These are phyloP conservation scores for Meda fulgida DNA, from an alignment of 2,797 vertebrate species.

Conservation along the genomic window DNA sequence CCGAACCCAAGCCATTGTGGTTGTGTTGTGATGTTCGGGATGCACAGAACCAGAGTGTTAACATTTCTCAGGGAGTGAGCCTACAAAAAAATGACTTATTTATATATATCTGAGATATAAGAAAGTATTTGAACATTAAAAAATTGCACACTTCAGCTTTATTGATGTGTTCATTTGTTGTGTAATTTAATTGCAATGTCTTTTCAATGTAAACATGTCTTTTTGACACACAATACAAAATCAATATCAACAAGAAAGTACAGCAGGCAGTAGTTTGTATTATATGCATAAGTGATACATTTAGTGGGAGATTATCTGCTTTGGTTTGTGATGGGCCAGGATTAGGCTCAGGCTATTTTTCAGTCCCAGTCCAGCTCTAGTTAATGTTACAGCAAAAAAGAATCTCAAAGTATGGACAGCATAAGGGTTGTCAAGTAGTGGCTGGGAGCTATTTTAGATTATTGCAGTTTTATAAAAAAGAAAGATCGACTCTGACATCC, in stretches of 20 bases:
- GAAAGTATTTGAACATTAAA: not conserved
- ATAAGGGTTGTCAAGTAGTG: conserved; percentile 15
- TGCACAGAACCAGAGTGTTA: not conserved
- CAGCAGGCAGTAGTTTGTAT: conserved; percentile 3
- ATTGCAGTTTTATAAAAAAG: conserved; percentile 16
- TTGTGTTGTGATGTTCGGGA: not conserved
- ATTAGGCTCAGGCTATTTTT: not conserved
- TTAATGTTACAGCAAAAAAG: conserved; percentile 12
- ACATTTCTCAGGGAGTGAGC: not conserved
- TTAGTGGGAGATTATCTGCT: conserved; percentile 1
- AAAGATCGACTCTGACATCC: not conserved
- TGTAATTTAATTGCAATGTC: not conserved
- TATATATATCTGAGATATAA: not conserved
- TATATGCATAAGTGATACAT: conserved; percentile 5
- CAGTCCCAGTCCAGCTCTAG: not conserved
- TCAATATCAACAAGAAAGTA: conserved; percentile 10
- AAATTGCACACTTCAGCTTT: not conserved
- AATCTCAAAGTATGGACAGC: not conserved
- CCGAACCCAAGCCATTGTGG: not conserved
- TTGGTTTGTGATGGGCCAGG: not conserved
- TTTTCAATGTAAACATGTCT: conserved; percentile 16
- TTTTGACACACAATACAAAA: conserved; percentile 18
- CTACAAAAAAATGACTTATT: not conserved
- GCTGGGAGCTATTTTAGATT: conserved; percentile 50
- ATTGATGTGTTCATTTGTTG: conserved; percentile 23